phyloP scores from a whole-genome alignment of 1,140 invertebrate genomes.

The Anthonomus grandis region DNA sequence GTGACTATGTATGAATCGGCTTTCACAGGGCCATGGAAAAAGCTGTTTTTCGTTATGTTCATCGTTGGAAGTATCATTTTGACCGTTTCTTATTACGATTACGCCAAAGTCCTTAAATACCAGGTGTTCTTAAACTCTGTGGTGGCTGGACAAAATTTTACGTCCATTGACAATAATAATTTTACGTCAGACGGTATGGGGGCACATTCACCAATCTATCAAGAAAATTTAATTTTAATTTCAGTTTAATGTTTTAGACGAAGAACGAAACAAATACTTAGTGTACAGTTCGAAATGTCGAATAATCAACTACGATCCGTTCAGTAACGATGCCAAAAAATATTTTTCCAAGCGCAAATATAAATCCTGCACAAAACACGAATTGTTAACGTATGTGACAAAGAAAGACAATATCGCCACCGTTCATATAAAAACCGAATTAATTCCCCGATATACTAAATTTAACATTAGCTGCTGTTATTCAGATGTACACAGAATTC shows the following conservation, averaged over 20 bases:
- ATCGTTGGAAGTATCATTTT: conserved; percentile 9
- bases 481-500: conserved; percentile 23
- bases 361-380: conserved; percentile 53
- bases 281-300: conserved; percentile 67
- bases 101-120: conserved; percentile 9
- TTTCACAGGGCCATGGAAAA: conserved; percentile 10
- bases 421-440: conserved; percentile 32
- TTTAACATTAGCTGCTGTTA: conserved; percentile 29
- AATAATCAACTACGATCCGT: conserved; percentile 66
- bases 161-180: too few species aligned
- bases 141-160: conserved; percentile 23
- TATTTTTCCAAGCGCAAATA: conserved; percentile 58
- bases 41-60: conserved; percentile 16
- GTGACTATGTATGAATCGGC: conserved; percentile 11
- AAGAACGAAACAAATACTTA: conserved; percentile 51
- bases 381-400: conserved; percentile 37
- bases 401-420: conserved; percentile 33
- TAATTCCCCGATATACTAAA: conserved; percentile 31
- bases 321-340: conserved; percentile 61
- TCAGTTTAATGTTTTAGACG: conserved; percentile 67
- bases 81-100: conserved; percentile 24
- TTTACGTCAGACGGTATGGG: too few species aligned
- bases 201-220: too few species aligned
- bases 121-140: conserved; percentile 5
- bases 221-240: too few species aligned